phyloP scores from a whole-genome alignment of 2,888 invertebrate genomes.

The Pilophorus perplexus region DNA sequence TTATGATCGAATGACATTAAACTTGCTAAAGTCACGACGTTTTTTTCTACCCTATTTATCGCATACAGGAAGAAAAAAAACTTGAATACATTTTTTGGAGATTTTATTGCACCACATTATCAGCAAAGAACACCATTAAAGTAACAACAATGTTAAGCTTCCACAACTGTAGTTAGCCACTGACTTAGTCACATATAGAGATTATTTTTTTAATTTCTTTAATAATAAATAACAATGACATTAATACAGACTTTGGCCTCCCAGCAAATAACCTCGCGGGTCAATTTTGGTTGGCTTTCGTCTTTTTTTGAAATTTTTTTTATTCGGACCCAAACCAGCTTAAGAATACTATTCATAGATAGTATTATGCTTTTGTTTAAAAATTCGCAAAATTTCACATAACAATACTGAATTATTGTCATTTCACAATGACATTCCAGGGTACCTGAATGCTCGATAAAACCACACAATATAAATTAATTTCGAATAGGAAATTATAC shows the following conservation, averaged over 20 bases:
- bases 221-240: constrained; percentile 26
- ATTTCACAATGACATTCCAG: constrained; percentile 48
- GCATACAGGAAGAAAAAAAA: too few species aligned
- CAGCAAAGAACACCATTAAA: constrained; percentile 49
- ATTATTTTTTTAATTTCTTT: too few species aligned
- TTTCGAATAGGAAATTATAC: constrained; percentile 23
- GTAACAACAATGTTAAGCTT: constrained; percentile 47
- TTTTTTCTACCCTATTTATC: too few species aligned
- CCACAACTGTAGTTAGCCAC: constrained; percentile 42
- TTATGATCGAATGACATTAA: too few species aligned
- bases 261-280: constrained; percentile 43
- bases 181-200: constrained; percentile 41
- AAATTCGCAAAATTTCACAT: constrained; percentile 24
- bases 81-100: too few species aligned
- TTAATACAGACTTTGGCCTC: constrained; percentile 45
- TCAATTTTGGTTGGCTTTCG: constrained; percentile 27
- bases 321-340: constrained; percentile 51
- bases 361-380: constrained; percentile 20
- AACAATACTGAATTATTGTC: constrained; percentile 46
- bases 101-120: constrained; percentile 46
- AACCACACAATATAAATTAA: constrained; percentile 37
- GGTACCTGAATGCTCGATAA: constrained; percentile 45
- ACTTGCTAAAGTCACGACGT: too few species aligned
- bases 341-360: constrained; percentile 44
- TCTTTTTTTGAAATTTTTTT: constrained; percentile 27